Conservation (phyloP, 2,113 vertebrate species). For the Chaetodon trifascialis region DNA sequence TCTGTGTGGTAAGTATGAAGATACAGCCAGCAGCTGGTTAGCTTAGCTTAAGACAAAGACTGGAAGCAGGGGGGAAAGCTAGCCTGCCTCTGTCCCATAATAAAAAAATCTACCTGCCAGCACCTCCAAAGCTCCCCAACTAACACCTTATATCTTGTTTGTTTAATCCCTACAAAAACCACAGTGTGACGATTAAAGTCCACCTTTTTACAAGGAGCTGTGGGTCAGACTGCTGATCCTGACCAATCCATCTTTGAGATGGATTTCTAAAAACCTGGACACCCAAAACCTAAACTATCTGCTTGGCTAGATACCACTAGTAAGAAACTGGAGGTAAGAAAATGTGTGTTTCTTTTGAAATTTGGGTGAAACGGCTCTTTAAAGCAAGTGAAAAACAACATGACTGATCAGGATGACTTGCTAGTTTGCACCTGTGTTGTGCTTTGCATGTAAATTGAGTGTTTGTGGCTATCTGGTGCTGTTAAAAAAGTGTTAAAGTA, state of each 20-base stretch:
- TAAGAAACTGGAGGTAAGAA: too few species aligned
- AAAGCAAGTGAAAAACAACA: background rate
- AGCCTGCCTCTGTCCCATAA: background rate
- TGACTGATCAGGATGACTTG: background rate
- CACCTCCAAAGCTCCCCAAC: background rate
- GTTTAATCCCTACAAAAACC: background rate
- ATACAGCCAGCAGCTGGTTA: background rate
- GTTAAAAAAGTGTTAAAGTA: background rate
- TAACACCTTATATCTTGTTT: background rate
- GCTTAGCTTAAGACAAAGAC: background rate
- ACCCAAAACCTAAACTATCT: background rate
- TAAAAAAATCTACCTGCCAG: background rate
- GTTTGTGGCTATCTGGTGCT: background rate
- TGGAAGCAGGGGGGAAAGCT: background rate
- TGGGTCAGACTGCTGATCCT: background rate
- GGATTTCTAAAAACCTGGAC: background rate
- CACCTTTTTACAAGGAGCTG: background rate
- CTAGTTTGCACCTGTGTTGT: background rate
- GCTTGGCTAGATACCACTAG: background rate
- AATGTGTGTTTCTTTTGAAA: background rate
- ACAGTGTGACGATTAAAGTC: background rate
- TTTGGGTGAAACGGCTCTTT: background rate
- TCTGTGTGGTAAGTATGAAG: background rate
- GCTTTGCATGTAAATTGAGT: background rate
- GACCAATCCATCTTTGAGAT: background rate